Evolutionary conservation across 1,140 invertebrate genomes (phyloP), one percentile per base, ranked within the genome.

Genomic region (Sitobion miscanthi): DNA sequence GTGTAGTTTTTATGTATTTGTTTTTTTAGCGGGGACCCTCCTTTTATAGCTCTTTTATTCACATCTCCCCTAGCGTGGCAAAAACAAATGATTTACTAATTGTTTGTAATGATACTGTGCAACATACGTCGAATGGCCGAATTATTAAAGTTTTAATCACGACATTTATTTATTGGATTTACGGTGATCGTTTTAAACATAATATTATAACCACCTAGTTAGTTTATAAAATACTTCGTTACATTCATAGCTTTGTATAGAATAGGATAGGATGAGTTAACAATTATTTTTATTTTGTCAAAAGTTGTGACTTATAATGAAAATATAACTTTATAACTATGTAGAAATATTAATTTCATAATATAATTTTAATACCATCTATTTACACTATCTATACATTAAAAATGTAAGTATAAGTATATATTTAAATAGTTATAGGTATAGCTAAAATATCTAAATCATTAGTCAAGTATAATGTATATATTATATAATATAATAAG

Each of bases 21-120:
- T 52, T 54, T 9, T 17, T 89, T 25, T 35, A 38, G 35, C 49
- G 21, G 11, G 47, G 14, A 57, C 87, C 87, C 87, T 89, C 38
- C 47, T 89, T 89, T 89, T 89, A 89, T 89, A 89, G 87, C 87
- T 57, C n/a, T 89, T 89, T 57, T 89, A 89, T 89, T 89, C 87
- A 6, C 87, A 49, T 89, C 21, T 57, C 87, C 49, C 87, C 49
- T 38, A 49, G n/a, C 87, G 35, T 38, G 87, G 87, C 49, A 54
- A 57, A 89, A 89, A 89, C 87, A 89, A 89, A 89, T 52, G 49
- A 57, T 89, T 57, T 57, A 52, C n/a, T 89, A 89, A 89, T 89
- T 89, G n/a, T 89, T 57, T 57, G 87, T 89, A 89, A 89, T 52
- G 49, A 25, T 57, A 21, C 21, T 54, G 8, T 25, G n/a, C 35